Percentiles rank a stretch among this genome's conserved stretches.
These are phyloP conservation scores for Macrosoma leucophasiata DNA, from an alignment of 2,888 invertebrate species.

Conservation along the genomic window DNA sequence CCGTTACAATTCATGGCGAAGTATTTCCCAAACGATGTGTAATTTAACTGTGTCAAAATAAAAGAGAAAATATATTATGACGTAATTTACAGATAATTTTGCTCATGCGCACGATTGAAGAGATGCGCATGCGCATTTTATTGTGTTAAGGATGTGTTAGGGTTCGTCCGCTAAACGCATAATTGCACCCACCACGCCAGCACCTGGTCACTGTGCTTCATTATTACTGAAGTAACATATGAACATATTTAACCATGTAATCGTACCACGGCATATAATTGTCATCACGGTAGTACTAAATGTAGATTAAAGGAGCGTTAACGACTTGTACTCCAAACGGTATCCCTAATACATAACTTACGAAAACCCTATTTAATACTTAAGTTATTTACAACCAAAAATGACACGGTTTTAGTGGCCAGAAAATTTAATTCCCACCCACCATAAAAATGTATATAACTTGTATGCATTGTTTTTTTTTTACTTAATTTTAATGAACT, in stretches of 20 bases:
- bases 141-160: background rate
- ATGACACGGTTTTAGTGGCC: constrained; percentile 51
- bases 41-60: too few relatives aligned
- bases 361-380: too few relatives aligned
- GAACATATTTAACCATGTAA: background rate
- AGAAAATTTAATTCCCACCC: constrained; percentile 57
- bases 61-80: too few relatives aligned
- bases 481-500: constrained; percentile 42
- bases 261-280: constrained; percentile 6
- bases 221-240: too few relatives aligned
- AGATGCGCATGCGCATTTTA: background rate
- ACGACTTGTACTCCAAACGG: too few relatives aligned
- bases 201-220: constrained; percentile 54
- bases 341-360: constrained; percentile 3
- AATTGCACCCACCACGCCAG: constrained; percentile 60
- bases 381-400: constrained; percentile 41
- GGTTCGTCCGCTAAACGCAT: background rate
- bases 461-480: constrained; percentile 44
- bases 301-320: constrained; percentile 19
- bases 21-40: too few relatives aligned
- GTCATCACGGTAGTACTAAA: constrained; percentile 18
- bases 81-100: too few relatives aligned
- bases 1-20: too few relatives aligned
- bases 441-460: constrained; percentile 63
- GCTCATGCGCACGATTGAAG: too few relatives aligned